A percentile compares a stretch with the other conserved stretches of the same genome.
Conservation (phyloP, 92 coral and sea anemone genomes). For the Diadumene lineata region DNA sequence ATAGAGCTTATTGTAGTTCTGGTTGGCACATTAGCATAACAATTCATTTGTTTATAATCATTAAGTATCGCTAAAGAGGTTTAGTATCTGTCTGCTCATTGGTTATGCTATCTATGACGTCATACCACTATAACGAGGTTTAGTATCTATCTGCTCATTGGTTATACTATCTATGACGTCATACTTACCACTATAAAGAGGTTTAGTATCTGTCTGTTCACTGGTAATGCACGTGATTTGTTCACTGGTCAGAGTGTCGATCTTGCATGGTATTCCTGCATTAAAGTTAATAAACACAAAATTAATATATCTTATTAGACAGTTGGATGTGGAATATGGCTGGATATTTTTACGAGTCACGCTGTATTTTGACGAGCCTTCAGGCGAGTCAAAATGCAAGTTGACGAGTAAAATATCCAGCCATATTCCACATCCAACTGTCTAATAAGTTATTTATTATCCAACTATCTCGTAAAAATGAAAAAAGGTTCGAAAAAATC, state of each 20-base stretch:
- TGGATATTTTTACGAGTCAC: too few species aligned
- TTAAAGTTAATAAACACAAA: background rate
- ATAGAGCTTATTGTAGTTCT: too few species aligned
- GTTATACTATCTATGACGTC: conserved; percentile 36
- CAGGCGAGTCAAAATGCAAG: too few species aligned
- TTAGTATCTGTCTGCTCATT: conserved; percentile 23
- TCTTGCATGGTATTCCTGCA: conserved; percentile 68
- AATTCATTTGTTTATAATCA: background rate
- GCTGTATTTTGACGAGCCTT: too few species aligned
- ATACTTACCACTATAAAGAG: conserved; percentile 61
- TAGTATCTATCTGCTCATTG: conserved; percentile 21
- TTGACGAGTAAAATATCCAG: too few species aligned
- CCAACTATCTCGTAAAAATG: too few species aligned
- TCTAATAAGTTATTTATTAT: too few species aligned
- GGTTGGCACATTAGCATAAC: too few species aligned
- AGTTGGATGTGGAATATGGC: too few species aligned
- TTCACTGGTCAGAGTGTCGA: conserved; percentile 36
- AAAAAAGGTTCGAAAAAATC: too few species aligned
- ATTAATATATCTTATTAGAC: too few species aligned
- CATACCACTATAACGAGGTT: conserved; percentile 12
- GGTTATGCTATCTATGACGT: conserved; percentile 36
- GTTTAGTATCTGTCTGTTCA: conserved; percentile 18
- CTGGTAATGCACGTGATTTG: conserved; percentile 70
- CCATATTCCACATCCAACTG: too few species aligned
- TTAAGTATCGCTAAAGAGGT: conserved; percentile 10